Evolutionary conservation across 35 echinoderm and acorn worm species (phyloP), one percentile per base, ranked within the genome.

Genomic region (Ptychodera flava): DNA sequence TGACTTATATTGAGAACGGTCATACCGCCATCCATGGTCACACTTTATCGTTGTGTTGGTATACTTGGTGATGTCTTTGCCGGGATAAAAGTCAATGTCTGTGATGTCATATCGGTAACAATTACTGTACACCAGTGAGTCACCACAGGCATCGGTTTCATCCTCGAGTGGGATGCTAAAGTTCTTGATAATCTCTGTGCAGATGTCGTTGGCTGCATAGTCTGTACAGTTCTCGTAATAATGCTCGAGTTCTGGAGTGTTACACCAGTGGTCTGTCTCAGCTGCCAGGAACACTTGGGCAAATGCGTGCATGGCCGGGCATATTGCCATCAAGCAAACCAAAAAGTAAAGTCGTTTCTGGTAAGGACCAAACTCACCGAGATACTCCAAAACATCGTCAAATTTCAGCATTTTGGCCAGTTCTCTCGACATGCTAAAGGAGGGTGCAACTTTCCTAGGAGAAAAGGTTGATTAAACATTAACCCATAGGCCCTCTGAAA

Each of bases 201-300:
- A 64, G 6, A 22, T 64, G 6, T 64, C 45, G 6, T 64, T 22
- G 6, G 22, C 45, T 64, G 6, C 45, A 12, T 6, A 6, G 45
- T 22, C 22, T 22, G 45, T 64, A 22, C 45, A 64, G 45, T 64
- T 64, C 6, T 64, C 45, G 45, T 64, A 22, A 64, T 64, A 64
- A 22, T 6, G 22, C 22, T 85, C 37, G 28, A 87, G 82, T 36
- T 91, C 79, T 30, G 78, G 22, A 12, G 86, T 90, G 15, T 78
- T 34, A 77, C 96, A 99, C 96, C 96, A 99, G 79, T 99, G 92
- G 36, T 94, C 96, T 0, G 90, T 81, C 28, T 79, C 31, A 1
- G 87, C 87, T 0, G 96, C 92, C 1, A 92, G 30, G 80, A 99
- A 99, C 15, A 99, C 96, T 37, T 99, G 96, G n/a, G 88, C 92